Base-by-base conservation (phyloP, 2,113 vertebrate species). In the Amphiprion ocellaris region DNA sequence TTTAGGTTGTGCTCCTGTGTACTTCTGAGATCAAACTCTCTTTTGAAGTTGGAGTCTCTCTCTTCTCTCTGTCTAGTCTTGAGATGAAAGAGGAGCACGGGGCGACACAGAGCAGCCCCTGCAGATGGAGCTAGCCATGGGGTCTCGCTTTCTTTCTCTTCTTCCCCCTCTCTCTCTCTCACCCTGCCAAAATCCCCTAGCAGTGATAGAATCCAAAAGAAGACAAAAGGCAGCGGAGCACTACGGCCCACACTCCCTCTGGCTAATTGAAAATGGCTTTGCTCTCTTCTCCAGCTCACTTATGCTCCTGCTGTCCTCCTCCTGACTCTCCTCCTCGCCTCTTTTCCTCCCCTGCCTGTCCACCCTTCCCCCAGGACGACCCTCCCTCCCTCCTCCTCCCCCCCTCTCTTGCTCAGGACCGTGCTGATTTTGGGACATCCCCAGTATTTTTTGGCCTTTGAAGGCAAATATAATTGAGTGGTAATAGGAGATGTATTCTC, bases 391-490 rank as follows among this genome's bases (percentile, higher is more conserved):
- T 60, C 56, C 49, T 47, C 19, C 8, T 60, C 19, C 21, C 24
- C 70, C 71, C 69, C 52, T 54, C 66, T 71, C 60, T 64, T 9
- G 59, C 47, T 15, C 68, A 75, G 78, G 83, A 69, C 78, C 44
- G n/a, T 93, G 93, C 94, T 94, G 92, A 88, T 94, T 83, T 94
- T 92, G 90, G 92, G 87, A 93, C 87, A 91, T 89, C 89, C 82
- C 83, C 86, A 87, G 86, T 82, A 88, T 83, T 86, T 89, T 82
- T 93, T 92, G 91, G 90, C 91, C 87, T 91, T 88, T 85, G 84
- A 91, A 87, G 81, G 72, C 73, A 85, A 89, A 90, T 87, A 91
- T 89, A 94, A 93, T 89, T 87, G 90, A 93, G 89, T 79, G 66
- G 91, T 92, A 93, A 93, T 69, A 83, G 72, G 87, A 94, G 83